phyloP scores from a whole-genome alignment of 2,113 vertebrate species.

The Ginglymostoma cirratum region DNA sequence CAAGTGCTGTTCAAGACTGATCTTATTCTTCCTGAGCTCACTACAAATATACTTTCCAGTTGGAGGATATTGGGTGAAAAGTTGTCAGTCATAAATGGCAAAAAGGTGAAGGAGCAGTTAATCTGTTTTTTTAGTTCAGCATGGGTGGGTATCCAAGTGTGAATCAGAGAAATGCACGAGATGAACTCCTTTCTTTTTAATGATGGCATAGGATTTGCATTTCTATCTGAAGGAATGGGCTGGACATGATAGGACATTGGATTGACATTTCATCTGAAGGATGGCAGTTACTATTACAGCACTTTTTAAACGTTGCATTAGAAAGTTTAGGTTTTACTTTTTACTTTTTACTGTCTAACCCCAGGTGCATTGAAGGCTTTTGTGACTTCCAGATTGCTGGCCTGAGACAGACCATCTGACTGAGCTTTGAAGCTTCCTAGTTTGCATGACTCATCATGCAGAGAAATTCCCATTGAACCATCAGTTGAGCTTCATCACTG shows the following conservation, averaged over 20 bases:
- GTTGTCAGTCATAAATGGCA: too few species aligned
- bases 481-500: not conserved
- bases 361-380: not conserved
- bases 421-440: not conserved
- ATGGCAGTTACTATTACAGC: too few species aligned
- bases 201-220: too few species aligned
- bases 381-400: not conserved
- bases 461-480: not conserved
- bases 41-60: not conserved
- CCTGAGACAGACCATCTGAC: not conserved
- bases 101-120: not conserved
- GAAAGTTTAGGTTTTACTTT: too few species aligned
- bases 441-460: not conserved
- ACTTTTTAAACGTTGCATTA: too few species aligned
- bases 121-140: not conserved
- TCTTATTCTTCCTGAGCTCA: not conserved
- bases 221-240: too few species aligned
- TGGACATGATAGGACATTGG: too few species aligned
- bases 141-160: too few species aligned
- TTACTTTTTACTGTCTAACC: not conserved
- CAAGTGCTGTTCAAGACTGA: not conserved
- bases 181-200: too few species aligned
- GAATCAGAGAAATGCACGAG: too few species aligned
- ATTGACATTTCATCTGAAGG: too few species aligned
- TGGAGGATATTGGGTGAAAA: not conserved